Conservation (phyloP, 1,140 invertebrate species). For the Chrysomallon squamiferum region DNA sequence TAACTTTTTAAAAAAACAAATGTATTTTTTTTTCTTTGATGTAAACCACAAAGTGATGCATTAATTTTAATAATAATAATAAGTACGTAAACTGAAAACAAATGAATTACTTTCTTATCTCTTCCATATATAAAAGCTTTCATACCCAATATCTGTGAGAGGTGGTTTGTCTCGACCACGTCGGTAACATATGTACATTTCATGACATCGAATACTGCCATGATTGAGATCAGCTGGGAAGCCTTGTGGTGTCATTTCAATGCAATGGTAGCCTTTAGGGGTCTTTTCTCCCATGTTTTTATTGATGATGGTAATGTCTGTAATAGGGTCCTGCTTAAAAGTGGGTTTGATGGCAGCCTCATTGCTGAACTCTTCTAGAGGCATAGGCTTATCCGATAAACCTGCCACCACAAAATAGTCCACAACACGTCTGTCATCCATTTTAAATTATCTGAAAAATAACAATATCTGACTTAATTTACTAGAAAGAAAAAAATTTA, state of each 20-base stretch:
- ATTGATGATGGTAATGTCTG: constrained; percentile 92
- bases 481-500: no score
- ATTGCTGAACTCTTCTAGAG: constrained; percentile 84
- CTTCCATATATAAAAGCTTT: no score
- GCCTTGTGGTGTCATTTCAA: constrained; percentile 85
- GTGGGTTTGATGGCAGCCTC: constrained; percentile 78
- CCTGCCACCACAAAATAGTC: constrained; percentile 98
- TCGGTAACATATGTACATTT: constrained; percentile 91
- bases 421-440: constrained; percentile 66
- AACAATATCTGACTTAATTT: no score
- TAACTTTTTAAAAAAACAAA: no score
- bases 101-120: no score
- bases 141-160: constrained; percentile 95
- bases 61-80: no score
- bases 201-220: constrained; percentile 90
- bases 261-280: constrained; percentile 70
- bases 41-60: no score
- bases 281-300: constrained; percentile 84
- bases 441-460: constrained; percentile 12
- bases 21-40: no score
- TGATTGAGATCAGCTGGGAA: constrained; percentile 90
- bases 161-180: constrained; percentile 94
- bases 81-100: no score
- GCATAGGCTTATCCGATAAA: constrained; percentile 75
- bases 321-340: constrained; percentile 84